Conservation (phyloP, 1,140 invertebrate species). For the Hycleus cichorii region DNA sequence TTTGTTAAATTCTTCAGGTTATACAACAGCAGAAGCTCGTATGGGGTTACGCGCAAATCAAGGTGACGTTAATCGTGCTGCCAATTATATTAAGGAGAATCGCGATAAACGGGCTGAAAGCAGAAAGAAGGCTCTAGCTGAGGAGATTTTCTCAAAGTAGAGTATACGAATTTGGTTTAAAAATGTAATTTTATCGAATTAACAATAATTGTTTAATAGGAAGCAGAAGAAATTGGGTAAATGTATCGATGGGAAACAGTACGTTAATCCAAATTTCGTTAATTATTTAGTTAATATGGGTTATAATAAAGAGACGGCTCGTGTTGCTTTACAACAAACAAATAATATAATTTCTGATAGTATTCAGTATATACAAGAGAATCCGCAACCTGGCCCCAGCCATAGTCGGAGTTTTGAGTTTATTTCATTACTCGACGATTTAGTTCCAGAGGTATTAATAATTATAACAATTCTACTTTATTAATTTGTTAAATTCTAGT, state of each 20-base stretch:
- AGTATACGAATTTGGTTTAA: neutral
- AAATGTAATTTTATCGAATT: neutral
- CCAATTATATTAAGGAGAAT: slow-evolving; percentile 54
- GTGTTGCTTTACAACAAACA: slow-evolving; percentile 51
- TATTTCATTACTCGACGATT: slow-evolving; percentile 42
- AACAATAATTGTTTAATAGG: slow-evolving; percentile 21
- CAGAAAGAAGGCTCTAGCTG: slow-evolving; percentile 45
- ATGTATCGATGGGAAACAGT: slow-evolving; percentile 45
- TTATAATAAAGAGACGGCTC: slow-evolving; percentile 48
- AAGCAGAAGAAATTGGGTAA: slow-evolving; percentile 42
- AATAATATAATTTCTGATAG: slow-evolving; percentile 62
- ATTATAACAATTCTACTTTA: neutral
- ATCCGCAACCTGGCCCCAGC: slow-evolving; percentile 43
- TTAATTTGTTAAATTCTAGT: slow-evolving; percentile 22
- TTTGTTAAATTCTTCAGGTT: slow-evolving; percentile 43
- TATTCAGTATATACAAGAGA: slow-evolving; percentile 55
- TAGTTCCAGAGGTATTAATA: slow-evolving; percentile 35
- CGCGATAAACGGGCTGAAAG: slow-evolving; percentile 47
- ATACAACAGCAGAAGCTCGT: slow-evolving; percentile 53
- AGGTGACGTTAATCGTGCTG: slow-evolving; percentile 53
- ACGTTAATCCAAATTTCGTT: slow-evolving; percentile 48
- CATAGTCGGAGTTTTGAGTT: slow-evolving; percentile 32
- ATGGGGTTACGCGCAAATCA: slow-evolving; percentile 55
- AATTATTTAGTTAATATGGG: slow-evolving; percentile 60
- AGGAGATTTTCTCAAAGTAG: slow-evolving; percentile 45